Evolutionary conservation across 2,888 invertebrate genomes (phyloP).

Genomic region (Apantesis nais): DNA sequence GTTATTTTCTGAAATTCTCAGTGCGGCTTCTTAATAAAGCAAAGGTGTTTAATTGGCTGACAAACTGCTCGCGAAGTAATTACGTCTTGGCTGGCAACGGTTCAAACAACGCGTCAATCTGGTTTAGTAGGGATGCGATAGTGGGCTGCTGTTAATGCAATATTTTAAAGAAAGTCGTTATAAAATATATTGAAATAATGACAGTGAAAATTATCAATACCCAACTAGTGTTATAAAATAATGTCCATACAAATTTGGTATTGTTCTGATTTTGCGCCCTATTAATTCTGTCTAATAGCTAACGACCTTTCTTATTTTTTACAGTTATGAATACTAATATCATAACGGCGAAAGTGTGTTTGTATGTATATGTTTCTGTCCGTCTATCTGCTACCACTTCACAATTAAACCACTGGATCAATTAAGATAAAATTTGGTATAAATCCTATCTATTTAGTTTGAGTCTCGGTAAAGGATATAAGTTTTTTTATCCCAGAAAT

Average conservation of each 20-base stretch:
- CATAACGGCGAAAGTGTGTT: too few relatives aligned
- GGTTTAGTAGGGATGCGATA: conserved; percentile 56
- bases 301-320: neutral
- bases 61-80: conserved; percentile 84
- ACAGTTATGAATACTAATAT: too few relatives aligned
- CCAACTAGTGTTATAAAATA: neutral
- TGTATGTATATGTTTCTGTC: too few relatives aligned
- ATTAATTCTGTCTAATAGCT: neutral
- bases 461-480: too few relatives aligned
- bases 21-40: conserved; percentile 84
- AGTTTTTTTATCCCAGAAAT: too few relatives aligned
- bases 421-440: too few relatives aligned
- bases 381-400: too few relatives aligned
- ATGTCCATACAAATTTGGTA: neutral
- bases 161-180: neutral
- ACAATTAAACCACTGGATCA: too few relatives aligned
- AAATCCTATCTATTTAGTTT: too few relatives aligned
- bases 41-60: conserved; percentile 86
- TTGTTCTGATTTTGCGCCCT: neutral
- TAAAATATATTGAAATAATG: neutral
- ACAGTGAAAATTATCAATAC: neutral
- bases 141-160: conserved; percentile 18
- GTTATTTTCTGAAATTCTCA: conserved; percentile 41
- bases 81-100: conserved; percentile 76
- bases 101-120: conserved; percentile 80